These are phyloP conservation scores for Euphydryas editha DNA, from an alignment of 2,888 invertebrate species.

Conservation along the genomic window DNA sequence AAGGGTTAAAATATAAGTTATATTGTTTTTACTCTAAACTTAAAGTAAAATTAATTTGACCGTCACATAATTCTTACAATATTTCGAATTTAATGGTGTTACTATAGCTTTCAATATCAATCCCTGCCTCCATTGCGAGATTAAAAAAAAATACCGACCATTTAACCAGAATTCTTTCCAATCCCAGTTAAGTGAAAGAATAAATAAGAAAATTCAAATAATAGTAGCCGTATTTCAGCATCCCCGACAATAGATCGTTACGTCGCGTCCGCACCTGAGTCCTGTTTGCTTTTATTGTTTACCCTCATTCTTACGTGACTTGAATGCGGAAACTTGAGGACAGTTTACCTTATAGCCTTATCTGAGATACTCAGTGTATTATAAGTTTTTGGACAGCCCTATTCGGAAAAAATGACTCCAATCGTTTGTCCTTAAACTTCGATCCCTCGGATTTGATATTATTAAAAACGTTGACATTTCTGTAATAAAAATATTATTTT, in stretches of 20 bases:
- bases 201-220: constrained; percentile 15
- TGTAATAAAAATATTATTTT: too few species aligned
- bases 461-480: too few species aligned
- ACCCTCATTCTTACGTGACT: constrained; percentile 29
- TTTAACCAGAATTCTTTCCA: constrained; percentile 4
- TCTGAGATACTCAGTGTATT: not conserved
- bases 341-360: constrained; percentile 22
- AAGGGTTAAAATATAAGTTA: too few species aligned
- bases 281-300: constrained; percentile 36
- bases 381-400: not conserved
- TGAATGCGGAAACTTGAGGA: constrained; percentile 7
- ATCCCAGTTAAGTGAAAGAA: constrained; percentile 1
- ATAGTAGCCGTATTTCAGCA: constrained; percentile 19
- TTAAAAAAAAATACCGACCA: constrained; percentile 2
- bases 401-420: not conserved
- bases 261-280: constrained; percentile 35
- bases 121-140: not conserved
- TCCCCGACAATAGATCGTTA: constrained; percentile 32
- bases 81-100: too few species aligned
- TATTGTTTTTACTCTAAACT: too few species aligned
- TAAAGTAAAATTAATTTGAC: too few species aligned
- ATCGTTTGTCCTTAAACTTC: not conserved
- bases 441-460: too few species aligned
- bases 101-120: too few species aligned
- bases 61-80: too few species aligned